These are phyloP conservation scores for Drosophila rhopaloa DNA, from an alignment of 1,140 invertebrate genomes.

Conservation along the genomic window DNA sequence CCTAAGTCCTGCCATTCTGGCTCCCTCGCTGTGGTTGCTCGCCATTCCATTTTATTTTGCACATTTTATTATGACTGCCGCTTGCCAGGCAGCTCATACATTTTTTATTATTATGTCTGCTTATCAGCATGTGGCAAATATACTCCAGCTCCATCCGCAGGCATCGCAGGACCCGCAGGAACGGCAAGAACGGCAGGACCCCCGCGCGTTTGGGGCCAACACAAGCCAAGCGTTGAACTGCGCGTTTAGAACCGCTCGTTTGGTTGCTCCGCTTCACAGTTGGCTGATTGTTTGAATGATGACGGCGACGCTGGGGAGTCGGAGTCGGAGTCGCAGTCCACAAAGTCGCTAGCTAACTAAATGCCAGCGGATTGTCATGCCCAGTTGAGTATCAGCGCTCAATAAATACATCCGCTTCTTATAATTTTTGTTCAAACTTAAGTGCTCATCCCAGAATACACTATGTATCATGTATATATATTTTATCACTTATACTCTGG, in stretches of 20 bases:
- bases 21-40: slow-evolving; percentile 55
- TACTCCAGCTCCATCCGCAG: slow-evolving; percentile 47
- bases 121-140: slow-evolving; percentile 83
- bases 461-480: no score
- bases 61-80: slow-evolving; percentile 80
- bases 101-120: slow-evolving; percentile 83
- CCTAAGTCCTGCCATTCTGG: slow-evolving; percentile 29
- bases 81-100: slow-evolving; percentile 75
- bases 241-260: slow-evolving; percentile 78
- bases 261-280: slow-evolving; percentile 74
- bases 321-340: slow-evolving; percentile 65
- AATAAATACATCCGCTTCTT: slow-evolving; percentile 22
- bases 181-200: slow-evolving; percentile 19
- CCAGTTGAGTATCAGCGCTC: slow-evolving; percentile 62
- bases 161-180: slow-evolving; percentile 21
- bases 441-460: neutral
- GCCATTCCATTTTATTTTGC: slow-evolving; percentile 82
- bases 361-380: slow-evolving; percentile 73
- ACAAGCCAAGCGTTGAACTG: slow-evolving; percentile 78
- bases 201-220: slow-evolving; percentile 21
- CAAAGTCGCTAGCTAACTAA: slow-evolving; percentile 61
- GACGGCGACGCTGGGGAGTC: slow-evolving; percentile 59
- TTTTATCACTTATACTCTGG: no score
- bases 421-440: slow-evolving; percentile 6
- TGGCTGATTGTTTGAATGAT: slow-evolving; percentile 82